These are phyloP conservation scores for Leptinotarsa undecemlineata DNA, from an alignment of 1,140 invertebrate genomes.

Conservation along the genomic window DNA sequence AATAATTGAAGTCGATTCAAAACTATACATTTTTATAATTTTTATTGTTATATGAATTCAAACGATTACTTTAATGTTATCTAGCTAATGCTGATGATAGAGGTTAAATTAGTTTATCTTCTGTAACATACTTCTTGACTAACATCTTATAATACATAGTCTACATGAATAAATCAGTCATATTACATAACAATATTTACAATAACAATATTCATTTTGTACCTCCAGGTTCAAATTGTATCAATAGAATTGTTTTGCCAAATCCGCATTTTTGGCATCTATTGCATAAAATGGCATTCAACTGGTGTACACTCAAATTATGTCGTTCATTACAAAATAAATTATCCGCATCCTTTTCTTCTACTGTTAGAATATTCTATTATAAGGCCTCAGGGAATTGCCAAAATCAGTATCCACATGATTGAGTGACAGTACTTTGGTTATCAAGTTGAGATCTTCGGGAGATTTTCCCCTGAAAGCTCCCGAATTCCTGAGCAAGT, in stretches of 20 bases:
- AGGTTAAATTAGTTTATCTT: too few relatives aligned
- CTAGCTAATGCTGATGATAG: too few relatives aligned
- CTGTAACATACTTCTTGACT: neutral
- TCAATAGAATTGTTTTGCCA: neutral
- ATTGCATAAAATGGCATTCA: neutral
- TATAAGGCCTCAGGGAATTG: slow-evolving; percentile 7
- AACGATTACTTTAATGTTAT: too few relatives aligned
- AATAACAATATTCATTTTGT: neutral
- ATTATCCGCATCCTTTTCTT: neutral
- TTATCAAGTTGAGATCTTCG: slow-evolving; percentile 78
- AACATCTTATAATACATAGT: neutral
- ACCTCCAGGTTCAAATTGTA: neutral
- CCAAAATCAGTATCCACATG: slow-evolving; percentile 52
- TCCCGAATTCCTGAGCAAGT: slow-evolving; percentile 66
- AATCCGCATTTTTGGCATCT: neutral
- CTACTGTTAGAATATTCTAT: neutral
- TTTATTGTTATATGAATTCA: too few relatives aligned
- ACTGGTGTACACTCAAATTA: neutral
- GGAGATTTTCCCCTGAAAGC: slow-evolving; percentile 62
- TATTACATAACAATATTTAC: slow-evolving; percentile 4
- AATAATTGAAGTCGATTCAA: too few relatives aligned
- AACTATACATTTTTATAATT: too few relatives aligned
- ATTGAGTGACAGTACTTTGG: slow-evolving; percentile 76
- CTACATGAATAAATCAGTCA: neutral
- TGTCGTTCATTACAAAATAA: slow-evolving; percentile 17